phyloP scores from a whole-genome alignment of 2,797 vertebrate genomes.

The Ibycter americanus region DNA sequence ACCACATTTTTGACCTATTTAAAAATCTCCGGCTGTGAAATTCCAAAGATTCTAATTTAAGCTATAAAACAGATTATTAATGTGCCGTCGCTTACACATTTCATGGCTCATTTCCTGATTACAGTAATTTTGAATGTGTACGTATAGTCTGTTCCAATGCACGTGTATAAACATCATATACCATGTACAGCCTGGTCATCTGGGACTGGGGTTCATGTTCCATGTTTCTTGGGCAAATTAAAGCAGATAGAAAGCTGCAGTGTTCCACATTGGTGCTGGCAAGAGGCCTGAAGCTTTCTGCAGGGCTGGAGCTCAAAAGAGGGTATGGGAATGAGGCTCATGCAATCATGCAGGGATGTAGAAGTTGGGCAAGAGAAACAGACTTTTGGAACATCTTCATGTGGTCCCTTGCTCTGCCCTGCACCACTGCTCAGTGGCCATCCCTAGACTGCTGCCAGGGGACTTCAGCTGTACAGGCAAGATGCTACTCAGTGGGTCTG shows the following conservation, averaged over 20 bases:
- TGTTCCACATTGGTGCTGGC: rapidly evolving
- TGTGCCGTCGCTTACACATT: background rate
- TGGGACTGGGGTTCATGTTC: rapidly evolving
- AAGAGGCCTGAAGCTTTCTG: background rate
- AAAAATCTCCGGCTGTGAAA: slow-evolving; percentile 60
- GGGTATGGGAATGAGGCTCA: background rate
- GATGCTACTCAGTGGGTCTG: background rate
- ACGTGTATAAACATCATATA: background rate
- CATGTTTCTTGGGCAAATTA: background rate
- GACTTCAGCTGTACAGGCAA: background rate
- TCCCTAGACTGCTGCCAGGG: background rate
- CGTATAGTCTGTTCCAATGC: background rate
- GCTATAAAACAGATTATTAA: slow-evolving; percentile 52
- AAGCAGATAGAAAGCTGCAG: background rate
- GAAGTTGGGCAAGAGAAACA: background rate
- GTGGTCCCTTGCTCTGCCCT: background rate
- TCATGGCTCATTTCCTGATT: slow-evolving; percentile 61
- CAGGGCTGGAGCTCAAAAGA: background rate
- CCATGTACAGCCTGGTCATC: background rate
- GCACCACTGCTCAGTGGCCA: background rate
- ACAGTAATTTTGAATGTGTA: background rate
- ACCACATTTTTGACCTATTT: slow-evolving; percentile 63
- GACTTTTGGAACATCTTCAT: background rate
- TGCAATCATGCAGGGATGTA: rapidly evolving
- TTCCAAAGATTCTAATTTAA: slow-evolving; percentile 55